Base-by-base conservation (phyloP, 2,113 vertebrate genomes). In the Zingel zingel region DNA sequence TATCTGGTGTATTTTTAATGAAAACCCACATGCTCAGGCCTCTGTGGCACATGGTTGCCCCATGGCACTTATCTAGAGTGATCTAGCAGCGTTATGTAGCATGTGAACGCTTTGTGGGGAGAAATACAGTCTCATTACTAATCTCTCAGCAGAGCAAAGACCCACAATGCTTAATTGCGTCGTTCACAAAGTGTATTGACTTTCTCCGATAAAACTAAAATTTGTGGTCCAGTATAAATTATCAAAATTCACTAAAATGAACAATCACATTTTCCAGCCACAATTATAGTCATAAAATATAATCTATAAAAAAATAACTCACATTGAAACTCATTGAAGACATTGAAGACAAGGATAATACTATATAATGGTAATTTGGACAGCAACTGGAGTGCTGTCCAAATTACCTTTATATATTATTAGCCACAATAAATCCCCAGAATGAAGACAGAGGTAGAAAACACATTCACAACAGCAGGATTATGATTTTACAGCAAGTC, bases 131-230 rank as follows among this genome's bases (percentile, higher is more conserved):
- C 76, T 72, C 45, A 59, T 71, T 66, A 78, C 62, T 81, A 57
- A 83, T 85, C 59, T 84, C 81, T 80, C 45, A 84, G 62, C 75
- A 67, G 81, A 75, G 79, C 3, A 64, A 69, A 87, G 79, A 81
- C 69, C 51, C 25, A 71, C 70, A 54, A 76, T 69, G 69, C 25
- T 88, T 89, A 89, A 91, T 90, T 82, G 71, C 77, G 36, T 86
- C 43, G 75, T 81, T 83, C 79, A 67, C 86, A 77, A 85, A 82
- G 7, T 19, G 30, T 65, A 83, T 85, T 74, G 53, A 90, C 79
- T 81, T 75, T 13, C 19, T 77, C 45, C 27, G 72, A 81, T 86
- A 80, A 85, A 90, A 87, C 56, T 25, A 69, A 82, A 58, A 86
- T 87, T 70, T 80, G 64, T 79, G 58, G 73, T 74, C 64, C 16